These are phyloP conservation scores for Cotesia typhae DNA, from an alignment of 1,140 invertebrate genomes.

Conservation along the genomic window DNA sequence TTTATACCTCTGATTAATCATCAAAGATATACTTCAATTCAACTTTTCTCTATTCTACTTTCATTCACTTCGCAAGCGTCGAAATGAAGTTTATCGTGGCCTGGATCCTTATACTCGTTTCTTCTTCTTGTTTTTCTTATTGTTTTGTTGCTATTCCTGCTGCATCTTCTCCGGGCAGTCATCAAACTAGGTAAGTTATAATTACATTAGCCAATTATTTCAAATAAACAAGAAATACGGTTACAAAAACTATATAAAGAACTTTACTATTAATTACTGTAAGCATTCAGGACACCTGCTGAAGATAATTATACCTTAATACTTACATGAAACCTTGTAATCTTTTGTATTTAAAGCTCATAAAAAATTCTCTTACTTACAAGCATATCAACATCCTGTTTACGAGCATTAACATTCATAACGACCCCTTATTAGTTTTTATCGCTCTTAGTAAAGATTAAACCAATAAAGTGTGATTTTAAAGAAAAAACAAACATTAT, in stretches of 20 bases:
- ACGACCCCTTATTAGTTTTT: background rate
- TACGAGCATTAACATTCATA: background rate
- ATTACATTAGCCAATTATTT: background rate
- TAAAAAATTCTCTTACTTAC: background rate
- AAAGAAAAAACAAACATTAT: background rate
- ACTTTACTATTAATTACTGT: background rate
- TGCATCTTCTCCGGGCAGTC: background rate
- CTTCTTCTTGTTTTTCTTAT: background rate
- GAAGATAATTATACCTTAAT: background rate
- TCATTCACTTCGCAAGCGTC: background rate
- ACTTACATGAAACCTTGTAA: background rate
- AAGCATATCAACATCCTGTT: no score
- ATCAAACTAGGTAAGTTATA: conserved; percentile 24
- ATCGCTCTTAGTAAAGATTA: background rate
- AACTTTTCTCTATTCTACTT: conserved; percentile 5
- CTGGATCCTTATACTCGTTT: conserved; percentile 12
- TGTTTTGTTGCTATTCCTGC: no score
- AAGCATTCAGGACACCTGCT: background rate
- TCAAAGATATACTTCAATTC: background rate
- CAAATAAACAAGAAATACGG: background rate
- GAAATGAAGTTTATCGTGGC: conserved; percentile 24
- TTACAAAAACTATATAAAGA: background rate
- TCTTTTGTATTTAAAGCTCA: background rate
- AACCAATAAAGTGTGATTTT: no score
- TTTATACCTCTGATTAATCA: conserved; percentile 19